These are phyloP conservation scores for Clupea harengus DNA, from an alignment of 2,113 vertebrate genomes.

Conservation along the genomic window DNA sequence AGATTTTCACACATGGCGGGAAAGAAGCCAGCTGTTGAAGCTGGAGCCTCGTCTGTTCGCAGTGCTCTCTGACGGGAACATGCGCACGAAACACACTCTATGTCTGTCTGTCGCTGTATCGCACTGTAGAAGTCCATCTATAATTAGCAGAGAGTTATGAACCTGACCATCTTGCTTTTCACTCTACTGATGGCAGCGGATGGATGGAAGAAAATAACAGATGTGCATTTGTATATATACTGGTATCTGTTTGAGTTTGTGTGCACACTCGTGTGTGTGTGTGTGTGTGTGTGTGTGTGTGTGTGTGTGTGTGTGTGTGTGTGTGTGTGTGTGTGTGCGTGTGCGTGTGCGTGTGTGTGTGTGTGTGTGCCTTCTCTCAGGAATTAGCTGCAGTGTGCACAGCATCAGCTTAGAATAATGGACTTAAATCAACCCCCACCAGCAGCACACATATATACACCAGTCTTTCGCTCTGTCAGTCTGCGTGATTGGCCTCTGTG, in stretches of 20 bases:
- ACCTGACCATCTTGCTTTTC: neutral
- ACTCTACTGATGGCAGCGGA: neutral
- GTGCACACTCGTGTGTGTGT: conserved; percentile 15
- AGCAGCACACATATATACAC: neutral
- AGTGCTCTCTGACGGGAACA: neutral
- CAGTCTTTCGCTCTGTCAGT: neutral
- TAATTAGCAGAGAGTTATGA: neutral
- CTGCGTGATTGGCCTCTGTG: neutral
- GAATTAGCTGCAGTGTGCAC: neutral
- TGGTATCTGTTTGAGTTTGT: neutral
- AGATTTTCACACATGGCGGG: neutral
- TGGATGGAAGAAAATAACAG: neutral
- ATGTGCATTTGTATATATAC: neutral
- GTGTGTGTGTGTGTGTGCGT: neutral
- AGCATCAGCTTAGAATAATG: neutral
- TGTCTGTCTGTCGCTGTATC: neutral
- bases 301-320: neutral
- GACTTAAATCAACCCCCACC: neutral
- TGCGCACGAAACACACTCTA: neutral
- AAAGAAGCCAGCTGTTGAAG: neutral
- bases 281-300: neutral
- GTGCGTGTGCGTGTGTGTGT: neutral
- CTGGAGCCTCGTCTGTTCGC: neutral
- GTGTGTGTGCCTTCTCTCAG: neutral
- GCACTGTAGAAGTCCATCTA: neutral